A percentile compares a stretch with the other conserved stretches of the same genome.
These are phyloP conservation scores for Caenorhabditis sp. DNA, from an alignment of 2,888 invertebrate species.

Conservation along the genomic window DNA sequence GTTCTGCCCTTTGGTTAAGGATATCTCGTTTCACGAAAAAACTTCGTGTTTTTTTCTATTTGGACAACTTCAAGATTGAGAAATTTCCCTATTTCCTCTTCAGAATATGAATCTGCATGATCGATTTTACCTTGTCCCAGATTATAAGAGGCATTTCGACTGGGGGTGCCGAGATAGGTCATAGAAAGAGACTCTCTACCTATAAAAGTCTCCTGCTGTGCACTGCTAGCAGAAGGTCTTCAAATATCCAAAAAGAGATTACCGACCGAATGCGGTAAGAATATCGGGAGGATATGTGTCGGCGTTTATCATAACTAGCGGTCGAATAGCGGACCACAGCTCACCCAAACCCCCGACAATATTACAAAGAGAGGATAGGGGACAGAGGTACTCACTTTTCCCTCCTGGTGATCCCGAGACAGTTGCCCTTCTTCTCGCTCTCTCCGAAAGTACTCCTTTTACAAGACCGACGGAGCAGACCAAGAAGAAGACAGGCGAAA, in stretches of 20 bases:
- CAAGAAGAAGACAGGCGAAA: not conserved
- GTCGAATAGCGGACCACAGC: slow-evolving; percentile 15
- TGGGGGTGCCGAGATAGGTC: too few species aligned
- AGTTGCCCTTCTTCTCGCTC: slow-evolving; percentile 39
- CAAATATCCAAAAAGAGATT: not conserved
- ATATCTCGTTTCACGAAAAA: too few species aligned
- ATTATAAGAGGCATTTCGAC: too few species aligned
- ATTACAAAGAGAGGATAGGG: slow-evolving; percentile 41
- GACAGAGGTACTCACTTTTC: not conserved
- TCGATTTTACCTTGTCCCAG: too few species aligned
- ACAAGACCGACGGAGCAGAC: slow-evolving; percentile 36
- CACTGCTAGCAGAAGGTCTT: not conserved
- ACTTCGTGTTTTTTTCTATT: too few species aligned
- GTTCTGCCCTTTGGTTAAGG: too few species aligned
- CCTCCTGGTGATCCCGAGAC: slow-evolving; percentile 11
- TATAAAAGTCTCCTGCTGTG: too few species aligned
- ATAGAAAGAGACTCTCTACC: too few species aligned
- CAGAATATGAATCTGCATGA: too few species aligned
- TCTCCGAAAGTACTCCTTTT: slow-evolving; percentile 38
- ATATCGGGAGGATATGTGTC: not conserved
- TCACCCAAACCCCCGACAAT: slow-evolving; percentile 9
- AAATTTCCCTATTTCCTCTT: too few species aligned
- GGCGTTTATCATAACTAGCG: not conserved
- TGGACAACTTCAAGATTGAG: too few species aligned
- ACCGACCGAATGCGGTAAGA: not conserved